Percentiles rank a stretch among this genome's conserved stretches.
Evolutionary conservation across 2,797 vertebrate genomes (phyloP).

Genomic region (Apogon hyalosoma): DNA sequence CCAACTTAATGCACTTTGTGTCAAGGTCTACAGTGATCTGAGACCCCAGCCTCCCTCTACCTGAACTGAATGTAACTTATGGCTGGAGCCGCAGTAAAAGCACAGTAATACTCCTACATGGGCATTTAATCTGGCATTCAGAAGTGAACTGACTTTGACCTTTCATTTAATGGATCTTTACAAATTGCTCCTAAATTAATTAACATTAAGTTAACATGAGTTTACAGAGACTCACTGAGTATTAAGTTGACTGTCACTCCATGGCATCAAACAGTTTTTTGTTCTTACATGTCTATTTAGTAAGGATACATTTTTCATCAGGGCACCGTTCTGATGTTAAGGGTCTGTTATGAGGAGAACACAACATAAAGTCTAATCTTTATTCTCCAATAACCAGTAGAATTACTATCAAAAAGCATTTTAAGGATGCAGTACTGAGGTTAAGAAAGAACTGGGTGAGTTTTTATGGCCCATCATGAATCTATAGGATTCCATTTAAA

Average conservation of each 20-base stretch:
- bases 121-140: slow-evolving; percentile 2
- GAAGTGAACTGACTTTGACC: slow-evolving; percentile 4
- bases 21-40: slow-evolving; percentile 55
- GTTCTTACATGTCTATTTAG: neutral
- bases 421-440: slow-evolving; percentile 7
- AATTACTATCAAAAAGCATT: slow-evolving; percentile 3
- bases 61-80: slow-evolving; percentile 24
- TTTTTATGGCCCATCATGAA: neutral
- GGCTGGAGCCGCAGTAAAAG: slow-evolving; percentile 15
- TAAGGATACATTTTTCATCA: neutral
- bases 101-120: slow-evolving; percentile 9
- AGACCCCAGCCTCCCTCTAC: slow-evolving; percentile 53
- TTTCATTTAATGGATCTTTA: neutral
- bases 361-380: neutral
- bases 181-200: slow-evolving; percentile 4
- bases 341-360: neutral
- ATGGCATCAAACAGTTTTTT: neutral
- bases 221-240: neutral
- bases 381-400: neutral
- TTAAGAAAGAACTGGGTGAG: neutral
- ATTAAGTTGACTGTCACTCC: neutral
- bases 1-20: slow-evolving; percentile 74
- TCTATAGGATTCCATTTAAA: too few species aligned
- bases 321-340: neutral
- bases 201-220: slow-evolving; percentile 1